Evolutionary conservation across 2,888 invertebrate genomes (phyloP).

Genomic region (Thelaira solivaga): DNA sequence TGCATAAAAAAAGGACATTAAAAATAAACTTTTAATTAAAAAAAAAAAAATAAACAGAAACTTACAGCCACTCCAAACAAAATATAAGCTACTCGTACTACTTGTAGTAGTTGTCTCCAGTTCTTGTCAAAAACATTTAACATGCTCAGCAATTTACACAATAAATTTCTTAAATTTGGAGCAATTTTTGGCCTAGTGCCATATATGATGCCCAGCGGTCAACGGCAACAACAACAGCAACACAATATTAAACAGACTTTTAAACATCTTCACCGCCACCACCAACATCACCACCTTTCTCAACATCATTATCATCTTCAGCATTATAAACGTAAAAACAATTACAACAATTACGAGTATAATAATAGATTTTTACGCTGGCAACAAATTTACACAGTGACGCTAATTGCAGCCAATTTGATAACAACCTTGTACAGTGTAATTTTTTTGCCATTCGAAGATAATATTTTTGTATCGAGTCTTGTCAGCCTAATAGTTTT

Average conservation of each 20-base stretch:
- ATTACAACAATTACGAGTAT: not conserved
- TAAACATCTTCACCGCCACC: not conserved
- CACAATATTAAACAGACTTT: conserved; percentile 11
- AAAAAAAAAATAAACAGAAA: not conserved
- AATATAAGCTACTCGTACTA: no score
- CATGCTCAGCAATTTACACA: conserved; percentile 67
- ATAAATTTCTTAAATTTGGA: conserved; percentile 65
- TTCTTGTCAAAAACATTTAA: no score
- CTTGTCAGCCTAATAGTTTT: conserved; percentile 67
- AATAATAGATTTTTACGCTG: conserved; percentile 45
- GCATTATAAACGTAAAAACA: not conserved
- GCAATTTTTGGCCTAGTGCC: conserved; percentile 69
- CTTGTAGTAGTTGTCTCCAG: not conserved
- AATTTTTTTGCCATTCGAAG: conserved; percentile 30
- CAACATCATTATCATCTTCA: conserved; percentile 10
- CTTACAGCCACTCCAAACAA: not conserved
- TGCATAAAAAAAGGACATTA: no score
- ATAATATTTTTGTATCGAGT: conserved; percentile 64
- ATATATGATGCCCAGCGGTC: conserved; percentile 56
- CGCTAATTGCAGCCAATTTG: conserved; percentile 56
- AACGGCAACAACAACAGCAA: conserved; percentile 20
- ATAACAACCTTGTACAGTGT: conserved; percentile 60
- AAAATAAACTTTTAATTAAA: no score
- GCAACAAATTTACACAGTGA: conserved; percentile 66
- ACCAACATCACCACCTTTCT: not conserved